A percentile compares a stretch with the other conserved stretches of the same genome.
phyloP scores from a whole-genome alignment of 30 jellyfish, hydroid and myxozoan species.

The Turritopsis rubra region DNA sequence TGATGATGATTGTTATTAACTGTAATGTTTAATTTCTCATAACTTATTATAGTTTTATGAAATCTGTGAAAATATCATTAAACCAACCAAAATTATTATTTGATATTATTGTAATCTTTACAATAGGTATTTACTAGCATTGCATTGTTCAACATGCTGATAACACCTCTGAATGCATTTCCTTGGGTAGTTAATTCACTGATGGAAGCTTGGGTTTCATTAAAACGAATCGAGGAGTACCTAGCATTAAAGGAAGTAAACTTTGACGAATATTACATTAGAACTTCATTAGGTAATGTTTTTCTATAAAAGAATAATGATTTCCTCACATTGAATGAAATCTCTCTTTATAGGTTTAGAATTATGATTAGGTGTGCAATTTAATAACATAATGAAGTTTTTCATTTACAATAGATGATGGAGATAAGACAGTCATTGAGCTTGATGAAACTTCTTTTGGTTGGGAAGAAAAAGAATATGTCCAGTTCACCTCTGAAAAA shows the following conservation, averaged over 20 bases:
- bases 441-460: slow-evolving; percentile 40
- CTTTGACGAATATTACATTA: slow-evolving; percentile 52
- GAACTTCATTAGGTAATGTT: slow-evolving; percentile 37
- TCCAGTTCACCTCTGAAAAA: background rate
- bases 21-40: too few species aligned
- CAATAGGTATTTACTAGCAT: slow-evolving; percentile 92
- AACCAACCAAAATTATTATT: too few species aligned
- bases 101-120: background rate
- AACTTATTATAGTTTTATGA: too few species aligned
- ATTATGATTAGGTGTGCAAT: too few species aligned
- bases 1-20: too few species aligned
- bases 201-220: slow-evolving; percentile 91
- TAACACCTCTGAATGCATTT: slow-evolving; percentile 90
- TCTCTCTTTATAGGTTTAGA: too few species aligned
- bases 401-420: slow-evolving; percentile 26
- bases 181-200: slow-evolving; percentile 96
- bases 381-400: too few species aligned
- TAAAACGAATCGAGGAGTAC: slow-evolving; percentile 61
- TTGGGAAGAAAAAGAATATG: slow-evolving; percentile 35
- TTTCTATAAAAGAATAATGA: too few species aligned
- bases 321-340: too few species aligned
- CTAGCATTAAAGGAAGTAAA: slow-evolving; percentile 58
- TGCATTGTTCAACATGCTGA: slow-evolving; percentile 74
- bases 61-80: too few species aligned
- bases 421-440: slow-evolving; percentile 41